Conservation (phyloP, 2,888 invertebrate species). For the Orchesellides sinensis region DNA sequence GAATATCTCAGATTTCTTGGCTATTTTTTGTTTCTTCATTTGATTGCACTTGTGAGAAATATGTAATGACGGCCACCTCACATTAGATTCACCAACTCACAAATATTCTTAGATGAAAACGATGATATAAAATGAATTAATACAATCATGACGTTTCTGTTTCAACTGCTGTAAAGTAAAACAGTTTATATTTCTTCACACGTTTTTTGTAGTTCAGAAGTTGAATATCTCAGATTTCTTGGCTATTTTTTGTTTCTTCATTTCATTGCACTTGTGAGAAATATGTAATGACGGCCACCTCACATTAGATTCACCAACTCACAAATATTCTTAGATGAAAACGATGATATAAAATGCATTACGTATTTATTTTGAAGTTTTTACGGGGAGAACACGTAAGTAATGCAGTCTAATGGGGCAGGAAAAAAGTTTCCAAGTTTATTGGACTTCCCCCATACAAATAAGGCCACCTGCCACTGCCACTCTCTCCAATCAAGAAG, state of each 20-base stretch:
- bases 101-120: neutral
- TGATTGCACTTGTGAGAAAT: constrained; percentile 8
- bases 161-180: no score
- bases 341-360: constrained; percentile 1
- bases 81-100: neutral
- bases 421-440: constrained; percentile 6
- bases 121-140: constrained; percentile 1
- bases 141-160: neutral
- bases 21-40: neutral
- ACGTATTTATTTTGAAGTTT: no score
- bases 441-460: neutral
- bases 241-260: neutral
- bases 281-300: constrained; percentile 27
- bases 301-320: neutral
- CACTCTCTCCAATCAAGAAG: constrained; percentile 11
- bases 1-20: no score
- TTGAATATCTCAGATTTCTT: no score
- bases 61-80: constrained; percentile 27
- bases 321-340: constrained; percentile 5
- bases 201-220: no score
- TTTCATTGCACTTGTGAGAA: constrained; percentile 9
- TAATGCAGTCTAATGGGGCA: constrained; percentile 8
- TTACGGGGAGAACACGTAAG: no score
- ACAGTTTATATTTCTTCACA: no score
- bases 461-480: constrained; percentile 47